Evolutionary conservation across 2,888 invertebrate genomes (phyloP).

Genomic region (Germaria angustata): DNA sequence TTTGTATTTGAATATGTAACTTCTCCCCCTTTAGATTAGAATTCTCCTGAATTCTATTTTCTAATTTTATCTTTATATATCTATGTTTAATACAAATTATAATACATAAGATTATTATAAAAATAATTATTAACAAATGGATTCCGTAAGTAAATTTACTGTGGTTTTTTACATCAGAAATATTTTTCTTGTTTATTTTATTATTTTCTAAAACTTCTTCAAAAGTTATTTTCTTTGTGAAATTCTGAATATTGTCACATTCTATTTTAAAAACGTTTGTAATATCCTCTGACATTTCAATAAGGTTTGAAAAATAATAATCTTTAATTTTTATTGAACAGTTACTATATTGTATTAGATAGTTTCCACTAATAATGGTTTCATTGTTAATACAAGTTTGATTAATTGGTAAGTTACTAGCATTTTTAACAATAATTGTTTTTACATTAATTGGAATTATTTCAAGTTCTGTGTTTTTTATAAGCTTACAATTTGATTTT

Average conservation of each 20-base stretch:
- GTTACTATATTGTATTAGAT: background rate
- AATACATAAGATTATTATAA: too few species aligned
- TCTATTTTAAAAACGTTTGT: background rate
- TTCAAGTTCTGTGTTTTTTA: background rate
- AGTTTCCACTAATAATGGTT: background rate
- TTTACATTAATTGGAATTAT: background rate
- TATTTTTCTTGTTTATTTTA: background rate
- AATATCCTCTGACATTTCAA: background rate
- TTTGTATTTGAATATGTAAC: too few species aligned
- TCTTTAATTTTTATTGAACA: background rate
- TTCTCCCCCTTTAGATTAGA: too few species aligned
- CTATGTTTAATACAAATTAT: too few species aligned
- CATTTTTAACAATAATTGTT: background rate
- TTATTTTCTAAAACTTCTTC: background rate
- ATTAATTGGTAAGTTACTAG: background rate
- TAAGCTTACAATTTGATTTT: background rate
- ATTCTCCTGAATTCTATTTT: too few species aligned
- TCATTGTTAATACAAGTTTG: background rate
- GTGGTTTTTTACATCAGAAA: background rate
- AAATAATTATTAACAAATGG: background rate
- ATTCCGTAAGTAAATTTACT: background rate
- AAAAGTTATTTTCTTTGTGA: background rate
- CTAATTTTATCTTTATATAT: too few species aligned
- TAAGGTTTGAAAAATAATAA: background rate
- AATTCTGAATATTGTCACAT: background rate